A percentile compares a stretch with the other conserved stretches of the same genome.
These are phyloP conservation scores for Athalia rosae DNA, from an alignment of 2,888 invertebrate genomes.

Conservation along the genomic window DNA sequence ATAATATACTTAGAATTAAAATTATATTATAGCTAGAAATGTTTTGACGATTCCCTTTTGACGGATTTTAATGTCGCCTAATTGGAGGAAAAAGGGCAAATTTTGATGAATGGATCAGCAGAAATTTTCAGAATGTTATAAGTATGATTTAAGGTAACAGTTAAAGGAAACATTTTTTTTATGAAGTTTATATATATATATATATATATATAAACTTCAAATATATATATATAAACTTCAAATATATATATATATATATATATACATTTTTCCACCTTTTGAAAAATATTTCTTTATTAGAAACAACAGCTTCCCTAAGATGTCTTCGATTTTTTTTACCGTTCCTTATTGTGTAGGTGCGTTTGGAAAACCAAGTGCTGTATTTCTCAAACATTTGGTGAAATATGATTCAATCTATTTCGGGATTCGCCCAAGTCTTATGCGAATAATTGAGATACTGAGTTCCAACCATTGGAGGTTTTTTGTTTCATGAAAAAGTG, in stretches of 20 bases:
- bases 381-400: constrained; percentile 19
- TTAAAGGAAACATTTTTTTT: constrained; percentile 50
- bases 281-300: constrained; percentile 53
- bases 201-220: constrained; percentile 49
- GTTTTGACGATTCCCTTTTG: constrained; percentile 56
- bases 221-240: constrained; percentile 52
- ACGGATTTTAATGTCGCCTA: constrained; percentile 57
- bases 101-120: constrained; percentile 55
- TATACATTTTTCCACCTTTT: background rate
- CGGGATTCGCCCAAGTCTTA: constrained; percentile 12
- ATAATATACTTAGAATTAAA: constrained; percentile 59
- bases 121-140: constrained; percentile 49
- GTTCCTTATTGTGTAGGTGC: constrained; percentile 66
- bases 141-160: constrained; percentile 46
- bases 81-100: constrained; percentile 56
- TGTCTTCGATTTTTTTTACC: constrained; percentile 64
- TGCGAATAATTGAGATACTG: background rate
- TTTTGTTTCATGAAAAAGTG: background rate
- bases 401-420: constrained; percentile 25
- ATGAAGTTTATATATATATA: constrained; percentile 48
- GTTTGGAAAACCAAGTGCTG: constrained; percentile 58
- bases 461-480: constrained; percentile 19
- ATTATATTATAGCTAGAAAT: constrained; percentile 61
- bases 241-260: too few relatives aligned
- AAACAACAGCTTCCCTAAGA: constrained; percentile 65